These are phyloP conservation scores for Suillia variegata DNA, from an alignment of 2,888 invertebrate species.

Conservation along the genomic window DNA sequence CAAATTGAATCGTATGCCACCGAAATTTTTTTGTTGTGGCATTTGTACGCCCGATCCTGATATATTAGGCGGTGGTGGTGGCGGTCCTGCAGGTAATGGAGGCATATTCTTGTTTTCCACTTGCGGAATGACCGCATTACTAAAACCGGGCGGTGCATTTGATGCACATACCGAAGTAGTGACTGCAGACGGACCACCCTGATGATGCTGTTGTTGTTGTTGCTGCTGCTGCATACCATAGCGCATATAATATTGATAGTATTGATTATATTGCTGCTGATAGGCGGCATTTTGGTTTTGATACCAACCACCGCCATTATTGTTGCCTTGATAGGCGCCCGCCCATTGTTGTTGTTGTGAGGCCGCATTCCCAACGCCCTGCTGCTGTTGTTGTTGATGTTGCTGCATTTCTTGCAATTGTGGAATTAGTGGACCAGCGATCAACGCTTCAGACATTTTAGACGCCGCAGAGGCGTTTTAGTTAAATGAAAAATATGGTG, in stretches of 20 bases:
- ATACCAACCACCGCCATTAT: constrained; percentile 40
- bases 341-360: constrained; percentile 37
- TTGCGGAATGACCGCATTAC: constrained; percentile 54
- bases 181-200: constrained; percentile 19
- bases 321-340: constrained; percentile 27
- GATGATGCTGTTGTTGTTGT: constrained; percentile 38
- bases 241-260: constrained; percentile 57
- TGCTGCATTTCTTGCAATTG: constrained; percentile 58
- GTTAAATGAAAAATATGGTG: no score
- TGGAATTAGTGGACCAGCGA: constrained; percentile 50
- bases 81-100: constrained; percentile 67
- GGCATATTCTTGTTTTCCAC: constrained; percentile 56
- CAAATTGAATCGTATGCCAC: constrained; percentile 65
- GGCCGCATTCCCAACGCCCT: constrained; percentile 23
- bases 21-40: constrained; percentile 57
- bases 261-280: constrained; percentile 53
- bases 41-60: constrained; percentile 23
- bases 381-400: constrained; percentile 45
- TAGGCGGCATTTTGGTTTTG: constrained; percentile 39
- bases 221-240: constrained; percentile 42
- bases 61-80: constrained; percentile 56
- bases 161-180: constrained; percentile 47
- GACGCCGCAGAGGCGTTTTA: no score
- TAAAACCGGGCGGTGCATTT: constrained; percentile 63
- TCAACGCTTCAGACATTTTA: constrained; percentile 54